These are phyloP conservation scores for Aphelenchoides bicaudatus DNA, from an alignment of 2,888 invertebrate genomes.

Conservation along the genomic window DNA sequence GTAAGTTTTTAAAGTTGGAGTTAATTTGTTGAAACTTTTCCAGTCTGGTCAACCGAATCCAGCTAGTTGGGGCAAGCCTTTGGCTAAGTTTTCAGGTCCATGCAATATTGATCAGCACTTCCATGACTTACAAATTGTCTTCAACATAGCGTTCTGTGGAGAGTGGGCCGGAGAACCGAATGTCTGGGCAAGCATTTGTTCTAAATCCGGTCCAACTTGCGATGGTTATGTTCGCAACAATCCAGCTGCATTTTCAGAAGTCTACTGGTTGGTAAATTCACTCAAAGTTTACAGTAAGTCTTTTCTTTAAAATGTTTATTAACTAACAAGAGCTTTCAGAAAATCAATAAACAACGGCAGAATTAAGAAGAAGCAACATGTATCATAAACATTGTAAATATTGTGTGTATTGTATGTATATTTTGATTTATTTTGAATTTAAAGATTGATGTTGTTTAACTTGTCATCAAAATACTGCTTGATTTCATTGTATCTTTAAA, in stretches of 20 bases:
- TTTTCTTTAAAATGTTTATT: no score
- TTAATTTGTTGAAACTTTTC: no score
- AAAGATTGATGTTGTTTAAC: no score
- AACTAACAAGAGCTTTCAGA: no score
- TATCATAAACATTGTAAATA: no score
- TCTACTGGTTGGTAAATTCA: constrained; percentile 10
- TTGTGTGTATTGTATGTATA: no score
- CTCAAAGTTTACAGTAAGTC: constrained; percentile 6
- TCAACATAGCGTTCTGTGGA: constrained; percentile 7
- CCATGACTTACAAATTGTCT: background rate
- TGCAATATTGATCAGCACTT: constrained; percentile 1
- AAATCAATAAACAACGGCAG: no score
- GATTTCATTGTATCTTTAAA: no score
- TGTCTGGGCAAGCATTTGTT: constrained; percentile 1
- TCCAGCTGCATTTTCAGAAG: background rate
- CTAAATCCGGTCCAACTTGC: background rate
- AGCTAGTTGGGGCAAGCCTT: background rate
- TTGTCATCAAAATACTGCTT: no score
- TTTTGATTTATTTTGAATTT: no score
- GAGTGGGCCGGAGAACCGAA: constrained; percentile 11
- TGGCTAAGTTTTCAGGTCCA: background rate
- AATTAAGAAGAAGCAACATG: no score
- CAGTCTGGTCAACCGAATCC: background rate
- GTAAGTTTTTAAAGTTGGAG: no score
- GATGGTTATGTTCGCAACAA: background rate